These are phyloP conservation scores for Cynoglossus semilaevis DNA, from an alignment of 2,113 vertebrate species.

Conservation along the genomic window DNA sequence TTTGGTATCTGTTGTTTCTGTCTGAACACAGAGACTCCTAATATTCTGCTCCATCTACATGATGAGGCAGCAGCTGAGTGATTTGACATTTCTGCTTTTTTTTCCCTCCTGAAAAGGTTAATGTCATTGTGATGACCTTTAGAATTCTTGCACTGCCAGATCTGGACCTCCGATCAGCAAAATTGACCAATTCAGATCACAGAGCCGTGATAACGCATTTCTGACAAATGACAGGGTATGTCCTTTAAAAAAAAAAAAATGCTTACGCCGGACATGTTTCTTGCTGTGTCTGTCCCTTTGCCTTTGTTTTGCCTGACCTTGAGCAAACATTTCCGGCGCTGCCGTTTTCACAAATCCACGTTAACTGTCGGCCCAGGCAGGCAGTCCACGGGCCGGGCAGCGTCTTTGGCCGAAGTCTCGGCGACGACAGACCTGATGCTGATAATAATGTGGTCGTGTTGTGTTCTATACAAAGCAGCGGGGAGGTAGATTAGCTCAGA, in stretches of 20 bases:
- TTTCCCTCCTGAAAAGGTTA: constrained; percentile 56
- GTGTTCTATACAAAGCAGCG: constrained; percentile 26
- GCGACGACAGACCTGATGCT: constrained; percentile 55
- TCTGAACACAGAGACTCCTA: constrained; percentile 13
- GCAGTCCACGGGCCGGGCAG: constrained; percentile 30
- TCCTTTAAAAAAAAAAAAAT: not conserved
- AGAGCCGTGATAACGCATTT: constrained; percentile 30
- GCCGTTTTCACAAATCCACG: constrained; percentile 25
- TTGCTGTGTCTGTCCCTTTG: constrained; percentile 14
- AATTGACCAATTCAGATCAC: constrained; percentile 32
- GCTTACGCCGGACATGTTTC: constrained; percentile 18
- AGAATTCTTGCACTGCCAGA: constrained; percentile 43
- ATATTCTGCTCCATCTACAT: constrained; percentile 42
- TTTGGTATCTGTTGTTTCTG: constrained; percentile 26
- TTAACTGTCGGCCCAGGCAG: constrained; percentile 13
- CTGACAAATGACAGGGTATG: constrained; percentile 4
- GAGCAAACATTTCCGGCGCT: constrained; percentile 46
- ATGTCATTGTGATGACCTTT: constrained; percentile 80
- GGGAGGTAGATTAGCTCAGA: constrained; percentile 37
- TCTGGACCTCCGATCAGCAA: constrained; percentile 34
- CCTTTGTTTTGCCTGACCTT: constrained; percentile 69
- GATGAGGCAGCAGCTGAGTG: constrained; percentile 44
- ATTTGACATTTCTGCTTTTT: constrained; percentile 61
- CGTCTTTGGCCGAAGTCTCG: constrained; percentile 39
- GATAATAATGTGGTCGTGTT: constrained; percentile 47